A percentile compares a stretch with the other conserved stretches of the same genome.
Evolutionary conservation across 2,888 invertebrate species (phyloP).

Genomic region (Sericinus montela): DNA sequence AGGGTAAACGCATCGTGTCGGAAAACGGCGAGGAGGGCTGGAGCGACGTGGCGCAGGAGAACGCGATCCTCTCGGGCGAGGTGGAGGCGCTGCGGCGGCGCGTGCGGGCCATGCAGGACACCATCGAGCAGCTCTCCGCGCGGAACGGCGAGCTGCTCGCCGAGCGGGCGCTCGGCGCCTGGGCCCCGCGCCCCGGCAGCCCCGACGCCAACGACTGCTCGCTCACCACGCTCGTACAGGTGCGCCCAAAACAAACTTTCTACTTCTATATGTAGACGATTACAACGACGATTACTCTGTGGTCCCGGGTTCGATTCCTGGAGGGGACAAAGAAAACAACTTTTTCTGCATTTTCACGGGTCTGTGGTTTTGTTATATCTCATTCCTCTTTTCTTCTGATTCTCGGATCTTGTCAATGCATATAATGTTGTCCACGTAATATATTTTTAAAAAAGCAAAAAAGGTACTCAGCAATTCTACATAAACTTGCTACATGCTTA

Average conservation of each 20-base stretch:
- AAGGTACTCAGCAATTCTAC: too few species aligned
- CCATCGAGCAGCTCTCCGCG: slow-evolving; percentile 90
- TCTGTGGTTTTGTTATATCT: too few species aligned
- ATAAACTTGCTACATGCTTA: too few species aligned
- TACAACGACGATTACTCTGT: too few species aligned
- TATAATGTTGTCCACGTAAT: too few species aligned
- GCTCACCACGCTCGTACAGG: slow-evolving; percentile 76
- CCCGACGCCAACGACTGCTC: slow-evolving; percentile 64
- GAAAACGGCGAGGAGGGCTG: slow-evolving; percentile 92
- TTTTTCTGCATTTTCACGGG: too few species aligned
- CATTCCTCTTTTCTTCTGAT: too few species aligned
- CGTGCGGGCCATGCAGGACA: slow-evolving; percentile 96
- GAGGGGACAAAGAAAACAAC: too few species aligned
- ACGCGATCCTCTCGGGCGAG: slow-evolving; percentile 93
- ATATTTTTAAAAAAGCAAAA: too few species aligned
- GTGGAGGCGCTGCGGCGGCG: slow-evolving; percentile 91
- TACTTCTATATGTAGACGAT: too few species aligned
- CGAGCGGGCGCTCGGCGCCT: slow-evolving; percentile 85
- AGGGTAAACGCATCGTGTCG: slow-evolving; percentile 93
- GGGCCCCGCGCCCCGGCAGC: slow-evolving; percentile 71
- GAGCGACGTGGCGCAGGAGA: slow-evolving; percentile 98
- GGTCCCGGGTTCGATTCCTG: too few species aligned
- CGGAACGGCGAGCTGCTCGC: slow-evolving; percentile 90
- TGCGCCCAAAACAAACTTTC: slow-evolving; percentile 21
- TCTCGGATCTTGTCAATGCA: too few species aligned